Evolutionary conservation across 1,140 invertebrate species (phyloP).

Genomic region (Drosophila nigrodunni): DNA sequence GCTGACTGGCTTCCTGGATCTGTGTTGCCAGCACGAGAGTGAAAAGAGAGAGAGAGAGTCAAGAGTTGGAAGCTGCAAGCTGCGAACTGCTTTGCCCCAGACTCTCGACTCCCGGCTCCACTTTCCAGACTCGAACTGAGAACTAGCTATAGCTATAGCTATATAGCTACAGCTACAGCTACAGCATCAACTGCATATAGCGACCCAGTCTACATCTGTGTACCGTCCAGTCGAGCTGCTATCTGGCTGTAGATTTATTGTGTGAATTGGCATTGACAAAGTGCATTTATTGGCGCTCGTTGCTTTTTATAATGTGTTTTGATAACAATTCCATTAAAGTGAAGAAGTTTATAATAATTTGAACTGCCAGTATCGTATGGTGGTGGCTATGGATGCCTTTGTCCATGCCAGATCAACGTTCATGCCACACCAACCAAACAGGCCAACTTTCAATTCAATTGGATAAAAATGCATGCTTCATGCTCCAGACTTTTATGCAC

Average conservation of each 20-base stretch:
- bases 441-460: background rate
- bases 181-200: background rate
- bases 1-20: conserved; percentile 51
- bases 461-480: too few species aligned
- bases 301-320: conserved; percentile 79
- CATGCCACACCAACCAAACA: background rate
- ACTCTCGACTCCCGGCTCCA: background rate
- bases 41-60: background rate
- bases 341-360: conserved; percentile 82
- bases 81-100: conserved; percentile 3
- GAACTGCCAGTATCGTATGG: conserved; percentile 37
- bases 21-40: conserved; percentile 26
- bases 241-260: conserved; percentile 79
- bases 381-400: background rate
- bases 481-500: background rate
- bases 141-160: background rate
- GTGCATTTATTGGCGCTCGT: conserved; percentile 75
- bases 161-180: background rate
- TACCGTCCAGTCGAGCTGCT: conserved; percentile 57
- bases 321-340: conserved; percentile 82
- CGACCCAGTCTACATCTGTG: conserved; percentile 10
- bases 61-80: background rate
- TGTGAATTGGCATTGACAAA: conserved; percentile 82
- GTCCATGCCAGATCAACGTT: background rate
- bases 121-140: background rate